A percentile compares a stretch with the other conserved stretches of the same genome.
Conservation (phyloP, 2,888 invertebrate species). For the Yponomeuta plumbellus region DNA sequence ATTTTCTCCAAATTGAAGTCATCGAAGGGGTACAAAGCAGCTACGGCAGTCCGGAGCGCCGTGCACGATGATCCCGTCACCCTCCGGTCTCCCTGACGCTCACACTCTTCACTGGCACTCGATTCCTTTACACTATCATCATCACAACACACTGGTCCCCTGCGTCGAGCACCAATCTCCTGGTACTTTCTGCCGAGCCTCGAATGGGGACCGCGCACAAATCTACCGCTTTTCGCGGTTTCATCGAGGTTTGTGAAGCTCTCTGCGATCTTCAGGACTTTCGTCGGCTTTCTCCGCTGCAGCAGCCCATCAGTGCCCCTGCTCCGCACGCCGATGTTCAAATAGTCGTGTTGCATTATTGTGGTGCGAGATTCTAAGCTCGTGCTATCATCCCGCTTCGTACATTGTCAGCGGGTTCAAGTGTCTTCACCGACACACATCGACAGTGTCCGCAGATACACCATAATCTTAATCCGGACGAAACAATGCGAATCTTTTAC, state of each 20-base stretch:
- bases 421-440: constrained; percentile 51
- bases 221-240: constrained; percentile 64
- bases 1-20: constrained; percentile 96
- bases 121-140: constrained; percentile 57
- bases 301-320: constrained; percentile 41
- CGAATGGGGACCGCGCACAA: constrained; percentile 64
- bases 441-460: constrained; percentile 39
- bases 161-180: constrained; percentile 44
- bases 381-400: constrained; percentile 56
- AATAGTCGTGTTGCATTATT: constrained; percentile 72
- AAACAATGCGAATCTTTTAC: constrained; percentile 54
- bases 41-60: constrained; percentile 93
- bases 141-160: constrained; percentile 65
- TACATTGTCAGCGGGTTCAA: constrained; percentile 57
- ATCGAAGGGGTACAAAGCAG: constrained; percentile 93
- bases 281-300: constrained; percentile 69
- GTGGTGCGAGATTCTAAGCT: constrained; percentile 33
- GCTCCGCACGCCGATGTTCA: constrained; percentile 31
- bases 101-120: constrained; percentile 68
- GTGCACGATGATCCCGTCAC: constrained; percentile 84
- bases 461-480: constrained; percentile 43
- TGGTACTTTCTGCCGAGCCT: constrained; percentile 55
- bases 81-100: constrained; percentile 61
- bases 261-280: constrained; percentile 72
- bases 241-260: constrained; percentile 74